Evolutionary conservation across 2,113 vertebrate genomes (phyloP), one percentile per base, ranked within the genome.

Genomic region (Sula dactylatra): DNA sequence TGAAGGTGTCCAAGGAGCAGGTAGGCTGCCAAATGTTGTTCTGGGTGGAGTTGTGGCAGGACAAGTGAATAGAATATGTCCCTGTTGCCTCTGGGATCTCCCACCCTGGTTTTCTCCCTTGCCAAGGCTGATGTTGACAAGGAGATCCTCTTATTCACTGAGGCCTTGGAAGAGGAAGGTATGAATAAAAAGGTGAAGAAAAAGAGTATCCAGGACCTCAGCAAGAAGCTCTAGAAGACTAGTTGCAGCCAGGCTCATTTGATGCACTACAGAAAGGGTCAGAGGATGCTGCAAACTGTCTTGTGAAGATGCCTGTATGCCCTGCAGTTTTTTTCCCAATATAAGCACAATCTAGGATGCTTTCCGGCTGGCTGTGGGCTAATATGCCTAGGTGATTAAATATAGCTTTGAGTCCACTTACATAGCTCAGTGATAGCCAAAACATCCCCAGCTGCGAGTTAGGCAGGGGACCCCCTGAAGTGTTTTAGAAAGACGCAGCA

Each of bases 281-380:
- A 76, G 70, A 82, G n/a, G 72, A 64, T 24, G 47, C 10, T 67
- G 49, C 26, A 77, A 59, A 49, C 12, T 22, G 4, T 7, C 31
- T 34, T 32, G 21, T 62, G 50, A 26, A 52, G n/a, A 2, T 12
- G 8, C 2, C n/a, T 16, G 2, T n/a, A 3, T 9, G 8, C 5
- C n/a, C 52, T 54, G 21, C 25, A 42, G 44, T 29, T 24, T 88
- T 88, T 64, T 55, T 6, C 15, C 24, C 13, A 13, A 15, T 15
- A 10, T 1, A 12, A 80, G 19, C 26, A 54, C 44, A 31, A 7
- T 40, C 18, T 3, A n/a, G 54, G 10, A 7, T 44, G 4, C 16
- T 67, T 64, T 58, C 32, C 45, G 45, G 5, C 25, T 70, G 69
- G 4, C 29, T 62, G 56, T 54, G 70, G 34, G 38, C 47, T 70